A percentile compares a stretch with the other conserved stretches of the same genome.
Conservation (phyloP, 2,888 invertebrate genomes). For the Eristalis arbustorum region DNA sequence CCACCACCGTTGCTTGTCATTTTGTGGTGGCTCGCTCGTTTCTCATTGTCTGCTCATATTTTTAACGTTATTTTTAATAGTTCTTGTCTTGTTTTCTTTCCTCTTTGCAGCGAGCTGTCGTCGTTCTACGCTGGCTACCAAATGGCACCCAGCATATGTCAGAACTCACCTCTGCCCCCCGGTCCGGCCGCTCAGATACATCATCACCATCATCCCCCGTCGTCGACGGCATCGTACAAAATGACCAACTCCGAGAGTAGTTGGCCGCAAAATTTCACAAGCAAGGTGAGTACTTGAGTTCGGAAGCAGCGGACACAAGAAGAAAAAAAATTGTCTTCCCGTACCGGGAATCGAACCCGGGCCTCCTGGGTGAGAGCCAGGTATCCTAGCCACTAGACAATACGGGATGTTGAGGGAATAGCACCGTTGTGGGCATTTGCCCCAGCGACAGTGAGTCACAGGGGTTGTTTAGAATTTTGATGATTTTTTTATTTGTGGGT, state of each 20-base stretch:
- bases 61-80: not conserved
- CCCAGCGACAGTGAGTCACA: not conserved
- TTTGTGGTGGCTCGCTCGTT: not conserved
- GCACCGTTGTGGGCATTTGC: not conserved
- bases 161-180: constrained; percentile 76
- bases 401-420: constrained; percentile 75
- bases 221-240: constrained; percentile 78
- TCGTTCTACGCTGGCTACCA: constrained; percentile 79
- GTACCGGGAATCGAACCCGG: constrained; percentile 81
- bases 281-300: constrained; percentile 74
- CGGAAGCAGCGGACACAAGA: not conserved
- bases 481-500: too few relatives aligned
- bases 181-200: constrained; percentile 63
- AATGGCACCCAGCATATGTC: constrained; percentile 82
- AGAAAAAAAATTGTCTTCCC: constrained; percentile 75
- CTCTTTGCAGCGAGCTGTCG: constrained; percentile 80
- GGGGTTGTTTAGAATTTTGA: too few relatives aligned
- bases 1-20: not conserved
- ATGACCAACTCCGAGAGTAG: constrained; percentile 78
- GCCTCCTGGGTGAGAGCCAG: constrained; percentile 81
- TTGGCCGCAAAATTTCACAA: constrained; percentile 78
- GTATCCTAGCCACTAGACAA: constrained; percentile 81
- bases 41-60: not conserved
- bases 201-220: constrained; percentile 72
- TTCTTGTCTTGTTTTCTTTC: constrained; percentile 62